Conservation (phyloP, 2,888 invertebrate genomes). For the Fragum whitleyi region DNA sequence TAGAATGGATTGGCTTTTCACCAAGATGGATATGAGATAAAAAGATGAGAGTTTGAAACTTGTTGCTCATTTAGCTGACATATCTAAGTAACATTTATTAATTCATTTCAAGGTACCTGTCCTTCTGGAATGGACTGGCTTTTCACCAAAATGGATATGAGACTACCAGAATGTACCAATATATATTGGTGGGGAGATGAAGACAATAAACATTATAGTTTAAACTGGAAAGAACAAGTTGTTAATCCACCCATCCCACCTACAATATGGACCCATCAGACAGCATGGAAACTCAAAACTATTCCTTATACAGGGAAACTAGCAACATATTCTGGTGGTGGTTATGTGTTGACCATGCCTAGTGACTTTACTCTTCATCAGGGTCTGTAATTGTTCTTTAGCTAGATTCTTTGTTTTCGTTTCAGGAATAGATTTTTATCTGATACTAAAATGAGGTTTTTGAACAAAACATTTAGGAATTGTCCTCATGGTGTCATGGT, state of each 20-base stretch:
- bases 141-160: constrained; percentile 36
- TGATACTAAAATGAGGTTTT: too few relatives aligned
- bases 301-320: constrained; percentile 65
- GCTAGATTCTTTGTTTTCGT: too few relatives aligned
- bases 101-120: constrained; percentile 23
- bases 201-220: constrained; percentile 61
- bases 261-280: constrained; percentile 67
- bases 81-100: too few relatives aligned
- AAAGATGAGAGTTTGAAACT: too few relatives aligned
- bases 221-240: constrained; percentile 59
- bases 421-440: too few relatives aligned
- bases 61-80: too few relatives aligned
- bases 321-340: constrained; percentile 78
- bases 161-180: constrained; percentile 53
- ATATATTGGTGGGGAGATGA: constrained; percentile 66
- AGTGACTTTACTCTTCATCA: constrained; percentile 30
- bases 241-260: constrained; percentile 1
- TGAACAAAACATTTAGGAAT: too few relatives aligned
- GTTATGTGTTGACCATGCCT: constrained; percentile 69
- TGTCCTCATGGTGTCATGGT: too few relatives aligned
- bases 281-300: constrained; percentile 66
- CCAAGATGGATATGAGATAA: too few relatives aligned
- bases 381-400: constrained; percentile 39
- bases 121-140: constrained; percentile 30
- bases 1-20: too few relatives aligned